Base-by-base conservation (phyloP, 2,888 invertebrate genomes). In the Cheilosia soror region DNA sequence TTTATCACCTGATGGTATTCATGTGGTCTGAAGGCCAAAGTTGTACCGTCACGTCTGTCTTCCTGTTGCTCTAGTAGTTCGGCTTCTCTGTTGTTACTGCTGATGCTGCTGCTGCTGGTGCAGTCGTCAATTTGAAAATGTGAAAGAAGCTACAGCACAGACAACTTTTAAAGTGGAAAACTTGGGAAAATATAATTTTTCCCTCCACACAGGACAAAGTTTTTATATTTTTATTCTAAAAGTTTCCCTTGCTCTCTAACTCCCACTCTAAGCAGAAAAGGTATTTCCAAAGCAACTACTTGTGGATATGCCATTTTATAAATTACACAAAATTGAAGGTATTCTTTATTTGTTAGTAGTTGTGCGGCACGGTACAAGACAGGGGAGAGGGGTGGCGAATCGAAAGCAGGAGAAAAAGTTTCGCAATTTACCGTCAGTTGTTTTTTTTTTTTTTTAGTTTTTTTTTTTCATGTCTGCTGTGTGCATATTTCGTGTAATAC, bases 271-370 rank as follows among this genome's bases (percentile, higher is more conserved):
- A 69, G 51, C 68, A 55, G 25, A 15, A 31, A 53, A 5, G 51
- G 37, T 44, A 44, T 44, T 81, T 71, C 49, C 66, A 81, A 81
- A 85, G 85, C 85, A 85, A 85, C 85, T 81, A 85, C 85, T 85
- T 85, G 85, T 85, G 77, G 85, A 85, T 85, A 81, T 85, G 85
- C 81, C 85, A 85, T 85, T 85, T 85, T 85, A 85, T 85, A 85
- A 85, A 85, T 85, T 85, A 85, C 85, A 85, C 85, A 62, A 85
- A 85, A 85, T 85, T 85, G 80, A 85, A 76, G 85, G 85, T 85
- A 81, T 81, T 80, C 76, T 85, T 85, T 85, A 85, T 85, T 81
- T 85, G 85, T 76, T 66, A 66, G 62, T 60, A 79, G 68, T 78
- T 73, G 58, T 69, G 71, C 31, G 11, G 37, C 4, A n/a, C 3